Conservation (phyloP, 2,113 vertebrate species). For the Himantopus leucocephalus region DNA sequence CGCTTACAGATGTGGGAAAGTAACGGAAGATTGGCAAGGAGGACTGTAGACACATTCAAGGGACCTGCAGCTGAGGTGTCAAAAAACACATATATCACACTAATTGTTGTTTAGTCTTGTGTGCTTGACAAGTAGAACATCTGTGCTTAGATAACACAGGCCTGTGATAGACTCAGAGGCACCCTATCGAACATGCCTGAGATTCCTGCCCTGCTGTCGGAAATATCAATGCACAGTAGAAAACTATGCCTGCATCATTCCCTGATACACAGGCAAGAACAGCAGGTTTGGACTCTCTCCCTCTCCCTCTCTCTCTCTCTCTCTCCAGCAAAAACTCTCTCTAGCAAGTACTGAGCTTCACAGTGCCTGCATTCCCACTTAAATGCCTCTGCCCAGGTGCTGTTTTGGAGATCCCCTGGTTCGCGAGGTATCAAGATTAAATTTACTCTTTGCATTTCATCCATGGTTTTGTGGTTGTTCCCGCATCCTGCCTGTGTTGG, state of each 20-base stretch:
- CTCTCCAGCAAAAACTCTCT: background rate
- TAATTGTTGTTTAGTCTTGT: background rate
- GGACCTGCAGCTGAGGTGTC: background rate
- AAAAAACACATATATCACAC: background rate
- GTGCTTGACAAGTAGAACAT: background rate
- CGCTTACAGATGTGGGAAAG: background rate
- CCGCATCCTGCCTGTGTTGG: background rate
- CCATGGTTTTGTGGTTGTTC: background rate
- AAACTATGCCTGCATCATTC: background rate
- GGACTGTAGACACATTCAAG: background rate
- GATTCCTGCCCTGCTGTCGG: background rate
- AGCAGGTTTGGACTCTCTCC: background rate
- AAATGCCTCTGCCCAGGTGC: background rate
- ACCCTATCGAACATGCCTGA: background rate
- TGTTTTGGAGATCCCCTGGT: background rate
- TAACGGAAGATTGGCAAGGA: background rate
- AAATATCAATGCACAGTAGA: background rate
- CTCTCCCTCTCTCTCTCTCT: background rate
- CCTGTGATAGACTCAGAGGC: background rate
- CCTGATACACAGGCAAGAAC: background rate
- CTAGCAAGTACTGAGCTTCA: background rate
- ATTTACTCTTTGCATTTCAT: background rate
- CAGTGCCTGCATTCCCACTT: background rate
- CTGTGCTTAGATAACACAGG: background rate
- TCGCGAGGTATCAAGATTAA: background rate